These are phyloP conservation scores for Pristiophorus japonicus DNA, from an alignment of 2,113 vertebrate species.

Conservation along the genomic window DNA sequence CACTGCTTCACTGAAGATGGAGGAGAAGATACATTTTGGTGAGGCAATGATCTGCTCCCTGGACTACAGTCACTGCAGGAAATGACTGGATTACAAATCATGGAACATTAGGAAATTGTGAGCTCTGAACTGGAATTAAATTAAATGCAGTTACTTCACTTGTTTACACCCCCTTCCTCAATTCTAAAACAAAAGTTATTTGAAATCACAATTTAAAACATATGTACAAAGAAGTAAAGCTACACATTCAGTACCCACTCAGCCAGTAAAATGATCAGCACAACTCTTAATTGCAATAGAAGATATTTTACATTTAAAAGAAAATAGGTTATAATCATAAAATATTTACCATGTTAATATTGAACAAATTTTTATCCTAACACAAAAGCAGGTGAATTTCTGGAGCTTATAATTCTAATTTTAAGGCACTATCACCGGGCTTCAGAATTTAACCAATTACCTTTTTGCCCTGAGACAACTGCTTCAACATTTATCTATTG, in stretches of 20 bases:
- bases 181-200: neutral
- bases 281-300: neutral
- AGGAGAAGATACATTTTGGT: neutral
- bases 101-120: neutral
- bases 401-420: slow-evolving; percentile 1
- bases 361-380: neutral
- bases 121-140: neutral
- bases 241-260: neutral
- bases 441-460: slow-evolving; percentile 8
- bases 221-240: neutral
- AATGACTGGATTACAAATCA: neutral
- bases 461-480: slow-evolving; percentile 2
- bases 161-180: neutral
- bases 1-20: neutral
- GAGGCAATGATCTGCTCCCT: neutral
- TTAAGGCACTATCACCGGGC: slow-evolving; percentile 23
- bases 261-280: neutral
- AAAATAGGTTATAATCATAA: slow-evolving; percentile 12
- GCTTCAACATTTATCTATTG: slow-evolving; percentile 26
- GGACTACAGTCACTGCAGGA: neutral
- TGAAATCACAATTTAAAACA: slow-evolving; percentile 23
- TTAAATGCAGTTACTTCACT: neutral
- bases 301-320: slow-evolving; percentile 18
- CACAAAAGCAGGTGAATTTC: neutral
- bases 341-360: neutral